Evolutionary conservation across 2,888 invertebrate genomes (phyloP), one percentile per base, ranked within the genome.

Genomic region (Spialia ferax): DNA sequence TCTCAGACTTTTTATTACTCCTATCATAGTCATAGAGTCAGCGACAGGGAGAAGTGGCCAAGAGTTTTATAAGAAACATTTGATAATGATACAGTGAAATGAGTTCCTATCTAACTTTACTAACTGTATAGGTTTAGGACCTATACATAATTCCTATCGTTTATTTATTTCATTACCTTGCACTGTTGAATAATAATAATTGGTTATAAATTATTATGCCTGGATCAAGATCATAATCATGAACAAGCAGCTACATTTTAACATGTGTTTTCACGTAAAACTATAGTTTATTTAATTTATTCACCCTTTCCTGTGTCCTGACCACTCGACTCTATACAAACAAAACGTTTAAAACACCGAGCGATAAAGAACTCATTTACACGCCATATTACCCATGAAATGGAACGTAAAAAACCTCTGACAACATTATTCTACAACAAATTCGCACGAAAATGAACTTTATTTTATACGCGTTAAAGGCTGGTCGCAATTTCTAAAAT

Each of bases 361-460:
- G 35, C 82, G 88, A 90, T 91, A 93, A 92, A 92, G 91, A 89
- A 93, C 91, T 90, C 87, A 93, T 93, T 93, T 93, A 89, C 85
- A 91, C 92, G 93, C 81, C 78, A 81, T 85, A 86, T 93, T 93
- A 93, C 86, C 88, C 86, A 81, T 87, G 86, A 88, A 92, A 93
- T 90, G 86, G 83, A 79, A 86, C 85, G 87, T 81, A 85, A 87
- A 90, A 87, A 86, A 82, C 81, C 81, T 80, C 74, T 76, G 73
- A 78, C 80, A 75, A 80, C 70, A 59, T 73, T 71, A 73, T 67
- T 73, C 70, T 72, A 63, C 73, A 71, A 71, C 56, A 71, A 69
- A 70, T 64, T 68, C 69, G 68, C 42, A 15, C 50, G 0, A 85
- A 70, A 79, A 70, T 73, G 13, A 69, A 67, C 83, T 74, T 74